Evolutionary conservation across 2,113 vertebrate species (phyloP), one percentile per base, ranked within the genome.

Genomic region (Periophthalmus modestus): DNA sequence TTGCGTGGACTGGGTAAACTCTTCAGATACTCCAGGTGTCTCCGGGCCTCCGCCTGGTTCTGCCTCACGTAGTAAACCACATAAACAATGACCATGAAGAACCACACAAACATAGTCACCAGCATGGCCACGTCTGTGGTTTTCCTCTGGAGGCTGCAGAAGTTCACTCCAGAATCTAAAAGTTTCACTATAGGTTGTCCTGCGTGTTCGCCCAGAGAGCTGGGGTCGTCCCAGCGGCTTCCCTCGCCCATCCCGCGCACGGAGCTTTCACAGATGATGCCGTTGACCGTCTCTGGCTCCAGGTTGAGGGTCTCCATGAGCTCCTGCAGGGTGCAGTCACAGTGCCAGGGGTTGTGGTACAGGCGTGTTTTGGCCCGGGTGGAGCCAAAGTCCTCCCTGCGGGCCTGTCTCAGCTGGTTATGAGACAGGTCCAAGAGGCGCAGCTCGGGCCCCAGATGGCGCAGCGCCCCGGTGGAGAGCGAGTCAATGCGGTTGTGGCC

Each of bases 331-430:
- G 86, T 62, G 59, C 94, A 95, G 85, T 93, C 91, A 54, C 94
- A 95, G 85, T 94, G 93, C 93, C 93, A 94, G 28, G 94, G 94
- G 83, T 95, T 95, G 89, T 93, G 90, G 71, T 89, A 93, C 24
- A 95, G 93, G 16, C 92, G 90, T 0, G 87, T 93, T 80, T 92
- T 94, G 24, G 92, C 94, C 3, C 82, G 88, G 0, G 92, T 91
- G 52, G 84, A 74, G 14, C 91, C 85, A 2, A 94, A 93, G 61
- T 93, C 93, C 23, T 93, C 88, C 12, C 78, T 76, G 75, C 73
- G 92, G 83, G 89, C 90, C 52, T 87, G 86, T 48, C 84, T 90
- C 68, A 95, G 85, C 81, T 85, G 92, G 86, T 95, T 95, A 71
- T 94, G 85, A 0, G 94, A 95, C 7, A 95, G 92, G 80, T 95